phyloP scores from a whole-genome alignment of 2,797 vertebrate species.

The Hephaestus fuliginosus region DNA sequence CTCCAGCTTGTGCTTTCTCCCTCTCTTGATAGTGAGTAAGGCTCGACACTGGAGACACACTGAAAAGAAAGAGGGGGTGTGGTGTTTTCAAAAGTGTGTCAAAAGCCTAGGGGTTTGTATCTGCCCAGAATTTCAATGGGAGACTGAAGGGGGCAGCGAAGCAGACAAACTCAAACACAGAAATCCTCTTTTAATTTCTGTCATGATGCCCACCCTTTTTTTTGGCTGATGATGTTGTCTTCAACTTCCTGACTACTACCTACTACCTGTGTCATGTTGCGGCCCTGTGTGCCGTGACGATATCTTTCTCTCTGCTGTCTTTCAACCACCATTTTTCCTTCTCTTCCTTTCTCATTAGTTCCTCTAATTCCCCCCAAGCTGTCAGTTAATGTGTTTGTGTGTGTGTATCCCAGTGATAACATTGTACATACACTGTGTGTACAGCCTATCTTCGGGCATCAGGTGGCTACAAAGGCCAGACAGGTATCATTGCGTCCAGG shows the following conservation, averaged over 20 bases:
- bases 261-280: conserved; percentile 74
- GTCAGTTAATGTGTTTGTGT: conserved; percentile 52
- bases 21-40: conserved; percentile 83
- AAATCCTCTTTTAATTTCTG: conserved; percentile 92
- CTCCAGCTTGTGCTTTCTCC: conserved; percentile 30
- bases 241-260: conserved; percentile 80
- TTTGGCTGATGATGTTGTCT: conserved; percentile 89
- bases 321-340: conserved; percentile 50
- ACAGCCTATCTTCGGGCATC: conserved; percentile 67
- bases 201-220: conserved; percentile 84
- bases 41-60: conserved; percentile 87
- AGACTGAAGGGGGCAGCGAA: conserved; percentile 90
- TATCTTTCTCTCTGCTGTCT: conserved; percentile 50
- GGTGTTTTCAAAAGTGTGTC: conserved; percentile 93
- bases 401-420: conserved; percentile 42
- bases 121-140: conserved; percentile 93
- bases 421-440: conserved; percentile 42
- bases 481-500: conserved; percentile 67
- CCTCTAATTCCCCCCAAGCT: conserved; percentile 61
- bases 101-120: conserved; percentile 93
- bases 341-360: conserved; percentile 69
- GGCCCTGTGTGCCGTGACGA: conserved; percentile 74
- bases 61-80: conserved; percentile 87
- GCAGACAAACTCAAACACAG: conserved; percentile 87
- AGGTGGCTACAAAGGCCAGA: conserved; percentile 72